Evolutionary conservation across 2,797 vertebrate species (phyloP).

Genomic region (Perodicticus potto): DNA sequence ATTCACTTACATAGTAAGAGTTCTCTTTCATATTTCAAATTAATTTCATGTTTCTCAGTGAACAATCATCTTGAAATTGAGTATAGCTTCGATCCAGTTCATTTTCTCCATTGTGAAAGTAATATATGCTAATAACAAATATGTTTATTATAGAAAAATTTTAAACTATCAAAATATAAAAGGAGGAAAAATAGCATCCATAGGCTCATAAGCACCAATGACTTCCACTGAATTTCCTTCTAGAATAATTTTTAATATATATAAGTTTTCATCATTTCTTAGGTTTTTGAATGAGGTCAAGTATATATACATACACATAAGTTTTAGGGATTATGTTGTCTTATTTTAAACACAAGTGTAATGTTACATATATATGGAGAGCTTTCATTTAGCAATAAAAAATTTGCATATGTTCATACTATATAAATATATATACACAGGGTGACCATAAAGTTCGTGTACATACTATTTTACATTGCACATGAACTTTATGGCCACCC

Average conservation of each 20-base stretch:
- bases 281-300: background rate
- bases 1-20: background rate
- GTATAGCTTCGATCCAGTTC: constrained; percentile 10
- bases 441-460: too few relatives aligned
- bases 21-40: constrained; percentile 40
- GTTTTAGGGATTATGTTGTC: background rate
- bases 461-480: too few relatives aligned
- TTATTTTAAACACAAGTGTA: background rate
- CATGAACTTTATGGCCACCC: too few relatives aligned
- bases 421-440: background rate
- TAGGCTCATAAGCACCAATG: background rate
- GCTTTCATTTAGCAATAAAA: constrained; percentile 37
- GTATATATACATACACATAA: background rate
- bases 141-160: constrained; percentile 20
- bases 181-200: background rate
- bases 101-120: constrained; percentile 19
- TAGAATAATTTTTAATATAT: background rate
- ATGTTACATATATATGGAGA: background rate
- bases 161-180: background rate
- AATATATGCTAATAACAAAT: constrained; percentile 18
- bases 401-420: background rate
- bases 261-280: background rate
- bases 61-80: constrained; percentile 30
- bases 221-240: constrained; percentile 3
- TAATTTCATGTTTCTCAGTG: constrained; percentile 30